Evolutionary conservation across 2,797 vertebrate genomes (phyloP), one percentile per base, ranked within the genome.

Genomic region (Acipenser oxyrinchus): DNA sequence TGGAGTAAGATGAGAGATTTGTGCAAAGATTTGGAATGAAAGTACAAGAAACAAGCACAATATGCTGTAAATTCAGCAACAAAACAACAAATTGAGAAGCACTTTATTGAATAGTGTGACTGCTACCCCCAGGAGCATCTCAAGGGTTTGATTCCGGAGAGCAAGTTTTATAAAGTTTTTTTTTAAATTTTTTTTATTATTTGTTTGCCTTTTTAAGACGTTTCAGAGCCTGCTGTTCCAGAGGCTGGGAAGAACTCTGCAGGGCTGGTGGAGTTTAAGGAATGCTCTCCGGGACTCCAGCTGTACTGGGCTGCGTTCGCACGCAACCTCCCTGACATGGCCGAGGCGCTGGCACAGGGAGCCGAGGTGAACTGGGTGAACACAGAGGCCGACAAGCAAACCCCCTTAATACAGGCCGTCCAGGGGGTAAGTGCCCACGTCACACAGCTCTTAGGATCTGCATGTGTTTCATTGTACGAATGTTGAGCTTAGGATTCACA

Each of bases 361-460:
- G 96, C 91, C 10, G 90, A 93, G 68, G 95, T 99, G 73, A 99
- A 99, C 82, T 99, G 95, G 93, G 91, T 93, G 79, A 94, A 96
- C 12, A 62, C 76, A 0, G 93, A 94, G 51, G 92, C 96, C 50
- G 89, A 93, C 68, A 93, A 93, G 82, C 87, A 87, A 73, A 98
- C 96, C 0, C 95, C 97, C 0, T 90, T 99, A 6, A 96, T 99
- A 76, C 96, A 97, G 90, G 96, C 97, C 0, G 96, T 99, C 61
- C 87, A 90, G 70, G 97, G 97, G 90, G 97, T 99, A 81, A 81
- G 91, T 77, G 53, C 13, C 6, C 0, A 0, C n/a, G 13, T 57
- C 10, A 57, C 6, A 48, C 37, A 63, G 13, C 8, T 23, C 11
- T 6, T 8, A 9, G 12, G 37, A 37, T 49, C 48, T 5, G 63